Evolutionary conservation across 2,888 invertebrate genomes (phyloP), one percentile per base, ranked within the genome.

Genomic region (Lithophane leautieri): DNA sequence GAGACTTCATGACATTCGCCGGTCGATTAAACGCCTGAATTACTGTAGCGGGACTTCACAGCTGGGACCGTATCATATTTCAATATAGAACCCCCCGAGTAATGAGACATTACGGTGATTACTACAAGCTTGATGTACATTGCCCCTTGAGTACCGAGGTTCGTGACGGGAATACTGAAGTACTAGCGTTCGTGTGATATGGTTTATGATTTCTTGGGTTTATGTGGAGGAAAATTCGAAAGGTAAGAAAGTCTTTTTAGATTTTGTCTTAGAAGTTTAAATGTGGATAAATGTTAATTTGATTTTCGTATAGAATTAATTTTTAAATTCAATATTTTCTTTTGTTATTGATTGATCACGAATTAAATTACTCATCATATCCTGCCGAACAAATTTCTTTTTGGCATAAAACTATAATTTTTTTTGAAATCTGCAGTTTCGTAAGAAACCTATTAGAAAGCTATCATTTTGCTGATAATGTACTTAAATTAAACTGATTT

Each of bases 31-130:
- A 92, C 90, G 89, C 86, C 88, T 89, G 89, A 93, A 94, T 94
- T 94, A 94, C 90, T 91, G 88, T 88, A 88, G 85, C 86, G 89
- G 88, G 89, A 88, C 81, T 81, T 84, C 44, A 85, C 94, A 94
- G 93, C 93, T 94, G 94, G 86, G 93, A 83, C 90, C 91, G 89
- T 91, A 90, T 93, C 92, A 94, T 93, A 93, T 93, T 93, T 94
- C 93, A 93, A 92, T 93, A 93, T 82, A 79, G 85, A 88, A 83
- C 72, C 85, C 86, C 82, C 28, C 40, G 81, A 78, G 88, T 88
- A 87, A 88, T 87, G 88, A 88, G 85, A 78, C 87, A 86, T 86
- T 88, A 85, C 79, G 83, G 83, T 85, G 80, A 86, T 87, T 88
- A 83, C 86, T 68, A 54, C 67, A 80, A 82, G 78, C 82, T 81